Evolutionary conservation across 2,888 invertebrate species (phyloP).

Genomic region (Athetis lepigone): DNA sequence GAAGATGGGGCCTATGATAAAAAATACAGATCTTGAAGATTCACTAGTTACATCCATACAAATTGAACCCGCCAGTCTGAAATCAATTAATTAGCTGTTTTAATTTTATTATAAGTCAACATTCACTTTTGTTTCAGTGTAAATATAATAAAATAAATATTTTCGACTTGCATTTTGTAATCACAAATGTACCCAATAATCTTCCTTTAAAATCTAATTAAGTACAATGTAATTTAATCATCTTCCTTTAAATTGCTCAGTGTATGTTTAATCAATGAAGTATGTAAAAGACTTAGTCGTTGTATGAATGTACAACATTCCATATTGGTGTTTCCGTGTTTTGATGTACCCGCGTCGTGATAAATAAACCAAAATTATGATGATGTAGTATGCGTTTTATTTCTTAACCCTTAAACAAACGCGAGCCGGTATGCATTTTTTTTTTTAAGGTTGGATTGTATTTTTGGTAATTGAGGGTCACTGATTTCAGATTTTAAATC

Average conservation of each 20-base stretch:
- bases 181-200: conserved; percentile 24
- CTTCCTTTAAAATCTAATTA: conserved; percentile 49
- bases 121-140: conserved; percentile 27
- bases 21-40: no score
- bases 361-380: conserved; percentile 85
- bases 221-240: conserved; percentile 22
- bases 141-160: conserved; percentile 9
- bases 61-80: conserved; percentile 12
- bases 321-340: conserved; percentile 70
- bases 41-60: conserved; percentile 31
- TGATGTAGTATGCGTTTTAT: conserved; percentile 37
- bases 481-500: no score
- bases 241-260: conserved; percentile 65
- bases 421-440: no score
- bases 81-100: conserved; percentile 24
- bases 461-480: no score
- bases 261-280: conserved; percentile 46
- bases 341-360: conserved; percentile 75
- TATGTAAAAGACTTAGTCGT: conserved; percentile 58
- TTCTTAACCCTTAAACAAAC: no score
- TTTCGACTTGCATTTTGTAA: conserved; percentile 25
- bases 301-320: conserved; percentile 71
- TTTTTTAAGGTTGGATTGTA: no score
- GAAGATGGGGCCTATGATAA: no score
- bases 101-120: conserved; percentile 30